phyloP scores from a whole-genome alignment of 2,888 invertebrate species.

The Physocephala rufipes region DNA sequence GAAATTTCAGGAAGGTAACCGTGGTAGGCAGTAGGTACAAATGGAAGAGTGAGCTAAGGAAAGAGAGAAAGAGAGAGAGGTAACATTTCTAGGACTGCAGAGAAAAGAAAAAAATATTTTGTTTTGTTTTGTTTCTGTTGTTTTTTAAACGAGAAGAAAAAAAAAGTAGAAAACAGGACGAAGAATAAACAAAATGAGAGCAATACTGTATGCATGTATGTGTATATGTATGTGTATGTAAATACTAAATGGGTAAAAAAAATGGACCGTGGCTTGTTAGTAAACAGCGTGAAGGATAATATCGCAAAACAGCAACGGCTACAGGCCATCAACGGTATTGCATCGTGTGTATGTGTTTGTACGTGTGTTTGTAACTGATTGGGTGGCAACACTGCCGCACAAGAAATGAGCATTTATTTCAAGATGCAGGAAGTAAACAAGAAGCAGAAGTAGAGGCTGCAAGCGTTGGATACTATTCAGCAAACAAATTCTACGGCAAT shows the following conservation, averaged over 20 bases:
- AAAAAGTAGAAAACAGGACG: constrained; percentile 18
- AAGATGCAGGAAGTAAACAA: constrained; percentile 29
- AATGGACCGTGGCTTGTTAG: constrained; percentile 45
- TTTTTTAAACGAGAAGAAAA: neutral
- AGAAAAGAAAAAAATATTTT: constrained; percentile 13
- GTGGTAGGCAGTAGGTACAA: neutral
- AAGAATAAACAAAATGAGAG: constrained; percentile 45
- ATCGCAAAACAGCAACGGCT: constrained; percentile 4
- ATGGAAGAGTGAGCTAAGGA: constrained; percentile 13
- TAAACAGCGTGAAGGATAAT: constrained; percentile 11
- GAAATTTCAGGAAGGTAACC: neutral
- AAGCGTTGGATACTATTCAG: neutral
- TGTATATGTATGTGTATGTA: constrained; percentile 45
- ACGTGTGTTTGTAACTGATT: constrained; percentile 20
- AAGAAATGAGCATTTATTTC: constrained; percentile 44
- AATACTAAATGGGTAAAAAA: constrained; percentile 60
- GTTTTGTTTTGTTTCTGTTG: neutral
- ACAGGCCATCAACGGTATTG: constrained; percentile 9
- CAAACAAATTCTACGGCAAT: no score
- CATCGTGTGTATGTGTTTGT: constrained; percentile 32
- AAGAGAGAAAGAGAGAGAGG: neutral
- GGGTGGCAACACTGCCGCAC: constrained; percentile 11
- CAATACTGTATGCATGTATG: no score
- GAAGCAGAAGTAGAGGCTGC: neutral
- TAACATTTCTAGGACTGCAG: neutral